These are phyloP conservation scores for Microctonus brassicae DNA, from an alignment of 2,888 invertebrate species.

Conservation along the genomic window DNA sequence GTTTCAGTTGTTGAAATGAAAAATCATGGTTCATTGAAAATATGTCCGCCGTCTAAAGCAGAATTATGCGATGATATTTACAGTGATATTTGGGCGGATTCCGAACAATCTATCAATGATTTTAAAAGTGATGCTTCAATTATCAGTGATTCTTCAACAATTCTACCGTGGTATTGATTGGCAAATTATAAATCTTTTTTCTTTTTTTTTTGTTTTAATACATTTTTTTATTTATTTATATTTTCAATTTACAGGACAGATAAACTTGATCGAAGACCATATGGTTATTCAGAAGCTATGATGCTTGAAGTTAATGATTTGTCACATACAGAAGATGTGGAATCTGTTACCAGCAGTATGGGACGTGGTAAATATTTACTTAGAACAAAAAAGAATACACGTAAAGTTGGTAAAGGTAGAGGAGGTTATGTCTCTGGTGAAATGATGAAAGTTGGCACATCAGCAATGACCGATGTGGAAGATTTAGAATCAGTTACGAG, in stretches of 20 bases:
- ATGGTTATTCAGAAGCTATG: slow-evolving; percentile 33
- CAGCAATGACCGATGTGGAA: slow-evolving; percentile 27
- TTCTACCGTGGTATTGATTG: neutral
- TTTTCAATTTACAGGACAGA: neutral
- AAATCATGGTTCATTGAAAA: slow-evolving; percentile 29
- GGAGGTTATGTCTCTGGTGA: neutral
- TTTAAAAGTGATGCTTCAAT: neutral
- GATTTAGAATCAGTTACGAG: slow-evolving; percentile 41
- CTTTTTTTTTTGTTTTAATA: neutral
- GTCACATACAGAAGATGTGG: slow-evolving; percentile 38
- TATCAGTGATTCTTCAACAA: slow-evolving; percentile 1
- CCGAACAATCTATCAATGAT: slow-evolving; percentile 9
- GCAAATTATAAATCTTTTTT: neutral
- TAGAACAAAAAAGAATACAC: neutral
- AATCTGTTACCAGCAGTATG: slow-evolving; percentile 39
- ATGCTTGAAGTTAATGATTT: slow-evolving; percentile 38
- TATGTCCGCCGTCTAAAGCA: slow-evolving; percentile 33
- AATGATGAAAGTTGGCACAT: neutral
- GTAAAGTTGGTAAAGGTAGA: slow-evolving; percentile 29
- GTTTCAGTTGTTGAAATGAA: slow-evolving; percentile 29
- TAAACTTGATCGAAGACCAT: slow-evolving; percentile 27
- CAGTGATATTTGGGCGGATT: slow-evolving; percentile 56
- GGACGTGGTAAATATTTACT: slow-evolving; percentile 39
- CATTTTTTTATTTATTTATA: neutral
- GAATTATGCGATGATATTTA: slow-evolving; percentile 42